Percentiles rank a stretch among this genome's conserved stretches.
Evolutionary conservation across 2,113 vertebrate species (phyloP).

Genomic region (Scartelaos histophorus): DNA sequence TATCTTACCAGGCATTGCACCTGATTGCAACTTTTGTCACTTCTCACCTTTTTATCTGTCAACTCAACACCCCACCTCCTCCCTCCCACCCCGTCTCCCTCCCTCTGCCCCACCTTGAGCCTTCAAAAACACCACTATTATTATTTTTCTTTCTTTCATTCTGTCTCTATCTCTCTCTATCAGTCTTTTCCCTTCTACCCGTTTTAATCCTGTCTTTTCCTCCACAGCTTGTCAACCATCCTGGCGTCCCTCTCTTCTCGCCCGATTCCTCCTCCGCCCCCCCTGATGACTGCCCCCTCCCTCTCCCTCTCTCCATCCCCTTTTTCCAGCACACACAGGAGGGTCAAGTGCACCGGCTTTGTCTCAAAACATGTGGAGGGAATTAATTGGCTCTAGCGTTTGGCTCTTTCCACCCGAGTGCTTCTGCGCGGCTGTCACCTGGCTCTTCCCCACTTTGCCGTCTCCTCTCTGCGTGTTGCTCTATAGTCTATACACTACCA

Average conservation of each 20-base stretch:
- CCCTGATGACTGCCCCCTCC: constrained; percentile 52
- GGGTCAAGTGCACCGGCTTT: constrained; percentile 70
- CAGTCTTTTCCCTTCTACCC: constrained; percentile 25
- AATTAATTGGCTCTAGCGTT: constrained; percentile 72
- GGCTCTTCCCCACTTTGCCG: constrained; percentile 35
- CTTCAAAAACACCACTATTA: constrained; percentile 2
- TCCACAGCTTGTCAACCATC: constrained; percentile 49
- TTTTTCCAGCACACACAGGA: constrained; percentile 49
- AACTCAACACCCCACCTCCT: not conserved
- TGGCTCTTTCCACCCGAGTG: constrained; percentile 64
- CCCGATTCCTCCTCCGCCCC: constrained; percentile 1
- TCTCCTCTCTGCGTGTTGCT: constrained; percentile 6
- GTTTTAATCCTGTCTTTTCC: constrained; percentile 47
- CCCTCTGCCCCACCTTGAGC: not conserved
- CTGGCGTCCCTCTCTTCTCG: not conserved
- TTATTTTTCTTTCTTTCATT: constrained; percentile 8
- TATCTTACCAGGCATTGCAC: constrained; percentile 1
- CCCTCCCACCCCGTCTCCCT: not conserved
- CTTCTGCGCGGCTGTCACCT: constrained; percentile 66
- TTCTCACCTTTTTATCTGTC: constrained; percentile 1
- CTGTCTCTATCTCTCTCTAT: constrained; percentile 23
- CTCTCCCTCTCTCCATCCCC: constrained; percentile 51
- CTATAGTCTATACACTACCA: constrained; percentile 4
- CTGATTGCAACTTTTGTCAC: constrained; percentile 6
- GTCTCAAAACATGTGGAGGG: constrained; percentile 71